A percentile compares a stretch with the other conserved stretches of the same genome.
Conservation (phyloP, 2,113 vertebrate genomes). For the Mastomys natalensis region DNA sequence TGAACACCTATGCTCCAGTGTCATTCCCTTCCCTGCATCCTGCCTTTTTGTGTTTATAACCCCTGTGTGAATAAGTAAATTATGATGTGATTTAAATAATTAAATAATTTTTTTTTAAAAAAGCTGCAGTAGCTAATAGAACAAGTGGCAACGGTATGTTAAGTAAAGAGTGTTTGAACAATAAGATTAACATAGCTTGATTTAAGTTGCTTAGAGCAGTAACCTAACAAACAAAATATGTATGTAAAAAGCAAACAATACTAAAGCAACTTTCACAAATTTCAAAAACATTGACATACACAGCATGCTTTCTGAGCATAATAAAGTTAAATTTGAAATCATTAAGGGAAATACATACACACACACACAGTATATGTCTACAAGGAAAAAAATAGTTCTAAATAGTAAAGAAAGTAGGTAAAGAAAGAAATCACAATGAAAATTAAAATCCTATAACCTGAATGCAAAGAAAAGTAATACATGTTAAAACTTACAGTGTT, state of each 20-base stretch:
- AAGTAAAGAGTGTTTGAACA: background rate
- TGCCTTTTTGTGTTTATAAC: too few relatives aligned
- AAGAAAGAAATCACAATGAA: background rate
- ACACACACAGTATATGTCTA: background rate
- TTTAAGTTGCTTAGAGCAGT: background rate
- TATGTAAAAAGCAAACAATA: background rate
- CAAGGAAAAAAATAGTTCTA: background rate
- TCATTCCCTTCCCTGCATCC: too few relatives aligned
- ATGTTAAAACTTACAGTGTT: background rate
- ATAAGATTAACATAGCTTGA: background rate
- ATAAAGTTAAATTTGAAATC: constrained; percentile 9
- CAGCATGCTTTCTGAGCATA: background rate
- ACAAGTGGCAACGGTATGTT: background rate
- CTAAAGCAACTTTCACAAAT: constrained; percentile 14
- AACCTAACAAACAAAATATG: background rate
- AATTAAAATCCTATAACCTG: background rate
- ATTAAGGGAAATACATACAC: background rate
- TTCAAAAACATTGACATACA: background rate
- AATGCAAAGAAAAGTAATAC: constrained; percentile 1
- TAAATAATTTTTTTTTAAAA: too few relatives aligned
- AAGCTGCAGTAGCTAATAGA: background rate
- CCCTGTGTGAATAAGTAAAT: too few relatives aligned
- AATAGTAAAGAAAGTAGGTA: background rate
- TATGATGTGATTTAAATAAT: too few relatives aligned
- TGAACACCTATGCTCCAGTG: too few relatives aligned